phyloP scores from a whole-genome alignment of 2,113 vertebrate genomes.

The Bolborhynchus lineola region DNA sequence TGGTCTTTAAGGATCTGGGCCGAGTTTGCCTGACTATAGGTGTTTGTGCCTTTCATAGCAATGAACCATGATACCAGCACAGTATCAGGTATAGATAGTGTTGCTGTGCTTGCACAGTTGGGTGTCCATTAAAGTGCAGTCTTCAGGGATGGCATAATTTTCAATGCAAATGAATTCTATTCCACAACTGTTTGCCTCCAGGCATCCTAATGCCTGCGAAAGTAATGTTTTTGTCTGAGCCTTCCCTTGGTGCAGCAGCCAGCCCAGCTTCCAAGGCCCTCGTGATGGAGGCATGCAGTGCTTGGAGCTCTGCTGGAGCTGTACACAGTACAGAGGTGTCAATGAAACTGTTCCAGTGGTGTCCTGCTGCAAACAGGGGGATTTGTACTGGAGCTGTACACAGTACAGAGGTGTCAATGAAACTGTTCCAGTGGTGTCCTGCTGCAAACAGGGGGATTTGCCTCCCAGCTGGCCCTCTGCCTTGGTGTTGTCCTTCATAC shows the following conservation, averaged over 20 bases:
- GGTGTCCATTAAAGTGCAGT: rapidly evolving
- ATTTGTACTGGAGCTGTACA: background rate
- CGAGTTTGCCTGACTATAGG: background rate
- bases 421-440: rapidly evolving
- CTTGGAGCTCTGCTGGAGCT: background rate
- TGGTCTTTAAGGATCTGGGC: background rate
- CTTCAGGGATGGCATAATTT: background rate
- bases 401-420: background rate
- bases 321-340: background rate
- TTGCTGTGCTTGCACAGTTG: background rate
- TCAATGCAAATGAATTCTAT: background rate
- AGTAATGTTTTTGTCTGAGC: background rate
- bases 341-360: background rate
- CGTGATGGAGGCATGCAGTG: rapidly evolving
- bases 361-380: rapidly evolving
- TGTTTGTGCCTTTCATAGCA: background rate
- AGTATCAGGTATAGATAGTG: rapidly evolving
- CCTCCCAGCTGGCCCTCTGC: background rate
- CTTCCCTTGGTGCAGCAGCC: background rate
- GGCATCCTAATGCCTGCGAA: background rate
- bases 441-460: background rate
- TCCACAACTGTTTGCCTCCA: background rate
- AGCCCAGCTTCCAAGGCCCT: background rate
- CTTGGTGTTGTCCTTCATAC: rapidly evolving
- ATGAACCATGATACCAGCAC: background rate